Evolutionary conservation across 1,140 invertebrate species (phyloP), one percentile per base, ranked within the genome.

Genomic region (Pygmarrhopalites habei): DNA sequence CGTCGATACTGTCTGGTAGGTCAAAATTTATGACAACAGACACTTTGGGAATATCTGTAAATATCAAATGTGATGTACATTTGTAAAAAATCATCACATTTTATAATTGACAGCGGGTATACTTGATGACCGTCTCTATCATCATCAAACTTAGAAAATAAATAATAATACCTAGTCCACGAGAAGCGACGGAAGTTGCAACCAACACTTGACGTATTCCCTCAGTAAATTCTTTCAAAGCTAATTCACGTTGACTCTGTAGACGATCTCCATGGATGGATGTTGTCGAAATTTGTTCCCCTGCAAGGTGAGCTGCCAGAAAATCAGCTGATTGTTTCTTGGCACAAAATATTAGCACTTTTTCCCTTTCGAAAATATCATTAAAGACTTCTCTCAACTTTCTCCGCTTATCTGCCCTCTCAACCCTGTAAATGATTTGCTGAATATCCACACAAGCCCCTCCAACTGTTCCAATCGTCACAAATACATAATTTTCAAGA

Each of bases 21-120:
- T 97, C 93, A 73, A 86, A 97, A 74, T 97, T 97, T 4, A 98
- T 85, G 0, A 97, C 94, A 71, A 92, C 87, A 52, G 84, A 80
- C 0, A 95, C 87, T 58, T 86, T 84, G 49, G 84, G 85, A 47
- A 93, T 92, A 75, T 93, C 89, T 75, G 74, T 28, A 75, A 77
- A n/a, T 12, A n/a, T n/a, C n/a, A n/a, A n/a, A n/a, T n/a, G n/a
- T n/a, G n/a, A n/a, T n/a, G n/a, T n/a, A n/a, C n/a, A n/a, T n/a
- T n/a, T n/a, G n/a, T n/a, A n/a, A n/a, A n/a, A n/a, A n/a, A n/a
- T n/a, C n/a, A n/a, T n/a, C n/a, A n/a, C n/a, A n/a, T n/a, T n/a
- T n/a, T n/a, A n/a, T n/a, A n/a, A n/a, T n/a, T n/a, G n/a, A n/a
- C n/a, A n/a, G n/a, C n/a, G n/a, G n/a, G n/a, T n/a, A n/a, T n/a